Conservation (phyloP, 1,140 invertebrate species). For the Bombus terrestris region DNA sequence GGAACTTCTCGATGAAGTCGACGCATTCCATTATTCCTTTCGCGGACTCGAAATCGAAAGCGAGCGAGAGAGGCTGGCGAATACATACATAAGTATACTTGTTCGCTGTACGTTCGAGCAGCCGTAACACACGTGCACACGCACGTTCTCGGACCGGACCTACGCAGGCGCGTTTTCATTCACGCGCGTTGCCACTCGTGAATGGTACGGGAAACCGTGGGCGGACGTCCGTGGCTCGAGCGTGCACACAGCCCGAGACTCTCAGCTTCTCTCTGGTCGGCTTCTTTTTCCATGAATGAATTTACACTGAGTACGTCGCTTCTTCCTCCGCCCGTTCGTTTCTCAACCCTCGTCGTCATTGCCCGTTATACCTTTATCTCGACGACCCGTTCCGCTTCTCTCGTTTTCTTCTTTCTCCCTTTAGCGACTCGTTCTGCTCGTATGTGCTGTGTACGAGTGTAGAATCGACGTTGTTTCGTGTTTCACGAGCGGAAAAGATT, state of each 20-base stretch:
- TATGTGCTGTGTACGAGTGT: no score
- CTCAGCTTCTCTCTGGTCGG: constrained; percentile 26
- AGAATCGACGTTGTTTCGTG: background rate
- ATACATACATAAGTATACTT: background rate
- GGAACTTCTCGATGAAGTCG: background rate
- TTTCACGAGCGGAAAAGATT: background rate
- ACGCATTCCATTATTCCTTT: constrained; percentile 32
- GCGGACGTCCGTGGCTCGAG: constrained; percentile 59
- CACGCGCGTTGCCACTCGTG: constrained; percentile 61
- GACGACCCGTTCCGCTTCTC: background rate
- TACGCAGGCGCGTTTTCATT: constrained; percentile 69
- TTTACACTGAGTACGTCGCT: constrained; percentile 51
- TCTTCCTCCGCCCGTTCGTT: constrained; percentile 26
- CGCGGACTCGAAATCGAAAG: constrained; percentile 22
- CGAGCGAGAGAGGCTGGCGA: background rate
- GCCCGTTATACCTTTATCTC: constrained; percentile 9
- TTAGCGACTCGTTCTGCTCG: background rate
- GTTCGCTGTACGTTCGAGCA: background rate
- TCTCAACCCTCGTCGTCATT: constrained; percentile 16
- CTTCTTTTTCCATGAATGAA: constrained; percentile 76
- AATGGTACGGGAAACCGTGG: constrained; percentile 70
- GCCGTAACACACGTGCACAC: background rate
- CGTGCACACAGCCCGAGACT: constrained; percentile 17
- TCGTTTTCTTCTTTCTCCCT: background rate
- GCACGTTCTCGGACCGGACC: background rate